phyloP scores from a whole-genome alignment of 2,113 vertebrate species.

The Papio anubis region DNA sequence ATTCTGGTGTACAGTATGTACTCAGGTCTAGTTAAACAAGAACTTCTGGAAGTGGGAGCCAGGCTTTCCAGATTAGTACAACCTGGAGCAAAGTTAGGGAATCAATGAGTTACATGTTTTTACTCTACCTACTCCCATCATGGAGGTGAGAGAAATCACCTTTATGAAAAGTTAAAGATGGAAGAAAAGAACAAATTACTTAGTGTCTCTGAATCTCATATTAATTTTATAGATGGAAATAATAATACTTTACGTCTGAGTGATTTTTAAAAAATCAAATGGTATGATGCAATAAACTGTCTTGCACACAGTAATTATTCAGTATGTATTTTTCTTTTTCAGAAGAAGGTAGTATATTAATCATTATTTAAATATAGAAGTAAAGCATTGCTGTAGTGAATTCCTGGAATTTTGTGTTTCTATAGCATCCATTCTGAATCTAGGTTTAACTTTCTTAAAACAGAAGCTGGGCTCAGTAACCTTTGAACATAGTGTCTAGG shows the following conservation, averaged over 20 bases:
- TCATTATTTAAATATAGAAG: background rate
- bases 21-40: background rate
- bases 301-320: background rate
- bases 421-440: background rate
- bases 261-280: background rate
- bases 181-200: background rate
- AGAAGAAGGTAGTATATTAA: background rate
- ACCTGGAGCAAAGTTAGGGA: background rate
- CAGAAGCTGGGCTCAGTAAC: background rate
- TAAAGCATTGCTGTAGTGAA: background rate
- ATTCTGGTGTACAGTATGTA: background rate
- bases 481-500: background rate
- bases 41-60: background rate
- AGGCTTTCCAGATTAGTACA: background rate
- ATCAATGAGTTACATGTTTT: background rate
- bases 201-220: background rate
- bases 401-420: background rate
- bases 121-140: background rate
- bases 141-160: background rate
- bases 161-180: background rate
- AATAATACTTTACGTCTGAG: background rate
- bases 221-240: background rate
- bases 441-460: background rate
- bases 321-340: background rate
- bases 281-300: background rate